Percentiles rank a stretch among this genome's conserved stretches.
Conservation (phyloP, 2,113 vertebrate species). For the Neogobius melanostomus region DNA sequence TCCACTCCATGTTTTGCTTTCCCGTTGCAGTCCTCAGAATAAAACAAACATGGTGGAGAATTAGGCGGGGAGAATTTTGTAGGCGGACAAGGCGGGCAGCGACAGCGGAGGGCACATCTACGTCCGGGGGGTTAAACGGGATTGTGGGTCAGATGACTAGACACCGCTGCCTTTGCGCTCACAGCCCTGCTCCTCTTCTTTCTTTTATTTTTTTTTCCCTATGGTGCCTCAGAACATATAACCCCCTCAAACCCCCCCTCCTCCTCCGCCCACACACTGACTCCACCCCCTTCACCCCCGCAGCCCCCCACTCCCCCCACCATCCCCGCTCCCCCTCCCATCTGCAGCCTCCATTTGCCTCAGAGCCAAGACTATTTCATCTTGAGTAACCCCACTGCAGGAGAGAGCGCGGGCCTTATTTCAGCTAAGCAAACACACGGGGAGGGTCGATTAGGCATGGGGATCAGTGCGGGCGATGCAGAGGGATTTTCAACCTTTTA, state of each 20-base stretch:
- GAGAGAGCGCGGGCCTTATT: slow-evolving; percentile 24
- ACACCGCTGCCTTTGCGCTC: slow-evolving; percentile 42
- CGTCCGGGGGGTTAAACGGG: slow-evolving; percentile 66
- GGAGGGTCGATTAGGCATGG: not conserved
- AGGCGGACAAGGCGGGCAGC: slow-evolving; percentile 36
- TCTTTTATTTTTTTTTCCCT: not conserved
- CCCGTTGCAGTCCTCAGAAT: not conserved
- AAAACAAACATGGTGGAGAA: not conserved
- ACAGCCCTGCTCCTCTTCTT: slow-evolving; percentile 29
- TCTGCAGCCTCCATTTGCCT: slow-evolving; percentile 43
- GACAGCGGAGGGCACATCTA: slow-evolving; percentile 58
- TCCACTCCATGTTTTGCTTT: no score
- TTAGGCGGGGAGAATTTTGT: slow-evolving; percentile 24
- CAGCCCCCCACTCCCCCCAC: not conserved
- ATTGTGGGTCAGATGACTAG: slow-evolving; percentile 73
- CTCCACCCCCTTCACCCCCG: not conserved
- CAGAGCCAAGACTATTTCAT: slow-evolving; percentile 47
- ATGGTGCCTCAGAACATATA: slow-evolving; percentile 36
- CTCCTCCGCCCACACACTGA: not conserved
- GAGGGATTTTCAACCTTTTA: not conserved
- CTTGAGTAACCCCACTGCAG: slow-evolving; percentile 41
- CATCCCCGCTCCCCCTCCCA: slow-evolving; percentile 7
- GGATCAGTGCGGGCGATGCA: not conserved
- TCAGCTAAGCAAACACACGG: slow-evolving; percentile 19
- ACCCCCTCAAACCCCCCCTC: not conserved